These are phyloP conservation scores for Tapirus terrestris DNA, from an alignment of 2,113 vertebrate species.

Conservation along the genomic window DNA sequence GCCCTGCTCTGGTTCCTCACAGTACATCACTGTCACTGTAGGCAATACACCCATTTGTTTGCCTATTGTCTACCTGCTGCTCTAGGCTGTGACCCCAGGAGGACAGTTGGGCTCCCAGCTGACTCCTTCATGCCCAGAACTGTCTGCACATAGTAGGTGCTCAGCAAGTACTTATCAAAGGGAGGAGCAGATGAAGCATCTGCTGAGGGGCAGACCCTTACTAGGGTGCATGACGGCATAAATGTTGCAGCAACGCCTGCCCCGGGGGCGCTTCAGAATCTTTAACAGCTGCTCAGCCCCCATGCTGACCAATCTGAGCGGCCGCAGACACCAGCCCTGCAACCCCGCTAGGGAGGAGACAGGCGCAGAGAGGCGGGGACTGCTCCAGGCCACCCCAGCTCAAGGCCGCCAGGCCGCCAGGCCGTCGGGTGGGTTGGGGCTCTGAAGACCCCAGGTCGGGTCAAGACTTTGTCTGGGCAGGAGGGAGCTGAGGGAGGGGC, in stretches of 20 bases:
- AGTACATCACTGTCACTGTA: too few relatives aligned
- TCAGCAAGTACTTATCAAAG: neutral
- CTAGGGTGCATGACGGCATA: neutral
- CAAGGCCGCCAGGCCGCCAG: too few relatives aligned
- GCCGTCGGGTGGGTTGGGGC: neutral
- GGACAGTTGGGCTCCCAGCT: neutral
- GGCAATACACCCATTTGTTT: too few relatives aligned
- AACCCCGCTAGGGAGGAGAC: neutral
- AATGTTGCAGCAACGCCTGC: neutral
- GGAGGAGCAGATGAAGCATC: accelerated
- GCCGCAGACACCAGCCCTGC: neutral
- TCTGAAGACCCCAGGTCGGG: too few relatives aligned
- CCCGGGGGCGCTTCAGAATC: neutral
- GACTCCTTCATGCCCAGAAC: neutral
- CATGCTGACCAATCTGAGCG: neutral
- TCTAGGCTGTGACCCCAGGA: neutral
- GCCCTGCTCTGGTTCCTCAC: neutral
- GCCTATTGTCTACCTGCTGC: too few relatives aligned
- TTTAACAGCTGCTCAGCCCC: neutral
- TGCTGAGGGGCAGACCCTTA: neutral
- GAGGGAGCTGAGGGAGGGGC: neutral
- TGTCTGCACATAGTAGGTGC: neutral
- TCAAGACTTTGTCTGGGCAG: neutral
- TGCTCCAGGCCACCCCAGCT: neutral
- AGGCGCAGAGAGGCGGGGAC: neutral